Percentiles rank a stretch among this genome's conserved stretches.
Evolutionary conservation across 1,140 invertebrate species (phyloP).

Genomic region (Polypedilum vanderplanki): DNA sequence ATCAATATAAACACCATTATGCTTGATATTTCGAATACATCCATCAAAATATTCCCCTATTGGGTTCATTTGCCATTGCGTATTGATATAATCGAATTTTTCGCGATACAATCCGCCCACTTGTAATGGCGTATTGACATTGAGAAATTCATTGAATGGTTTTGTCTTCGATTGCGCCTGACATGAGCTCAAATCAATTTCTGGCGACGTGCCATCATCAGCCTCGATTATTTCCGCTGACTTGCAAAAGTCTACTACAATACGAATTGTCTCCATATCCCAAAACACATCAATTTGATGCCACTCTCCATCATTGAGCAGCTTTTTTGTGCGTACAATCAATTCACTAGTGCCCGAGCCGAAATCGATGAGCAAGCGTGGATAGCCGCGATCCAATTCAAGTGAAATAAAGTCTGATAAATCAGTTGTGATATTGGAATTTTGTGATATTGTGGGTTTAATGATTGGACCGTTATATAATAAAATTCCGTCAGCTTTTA

Average conservation of each 20-base stretch:
- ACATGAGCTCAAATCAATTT: constrained; percentile 54
- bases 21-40: constrained; percentile 60
- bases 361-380: constrained; percentile 58
- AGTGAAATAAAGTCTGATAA: constrained; percentile 60
- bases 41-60: constrained; percentile 54
- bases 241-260: constrained; percentile 59
- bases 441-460: constrained; percentile 41
- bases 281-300: constrained; percentile 62
- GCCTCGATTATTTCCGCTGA: constrained; percentile 48
- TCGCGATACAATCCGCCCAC: constrained; percentile 55
- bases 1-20: constrained; percentile 62
- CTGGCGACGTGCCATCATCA: constrained; percentile 49
- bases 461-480: constrained; percentile 65
- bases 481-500: constrained; percentile 54
- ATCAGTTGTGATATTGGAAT: constrained; percentile 33
- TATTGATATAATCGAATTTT: constrained; percentile 48
- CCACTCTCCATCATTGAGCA: constrained; percentile 59
- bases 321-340: constrained; percentile 49
- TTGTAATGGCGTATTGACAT: constrained; percentile 61
- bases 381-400: constrained; percentile 57
- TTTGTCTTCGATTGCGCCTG: constrained; percentile 53
- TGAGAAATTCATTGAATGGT: constrained; percentile 60
- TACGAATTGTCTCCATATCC: constrained; percentile 52
- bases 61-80: constrained; percentile 48
- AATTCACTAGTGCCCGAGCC: constrained; percentile 59